A percentile compares a stretch with the other conserved stretches of the same genome.
These are phyloP conservation scores for Tillus elongatus DNA, from an alignment of 2,888 invertebrate species.

Conservation along the genomic window DNA sequence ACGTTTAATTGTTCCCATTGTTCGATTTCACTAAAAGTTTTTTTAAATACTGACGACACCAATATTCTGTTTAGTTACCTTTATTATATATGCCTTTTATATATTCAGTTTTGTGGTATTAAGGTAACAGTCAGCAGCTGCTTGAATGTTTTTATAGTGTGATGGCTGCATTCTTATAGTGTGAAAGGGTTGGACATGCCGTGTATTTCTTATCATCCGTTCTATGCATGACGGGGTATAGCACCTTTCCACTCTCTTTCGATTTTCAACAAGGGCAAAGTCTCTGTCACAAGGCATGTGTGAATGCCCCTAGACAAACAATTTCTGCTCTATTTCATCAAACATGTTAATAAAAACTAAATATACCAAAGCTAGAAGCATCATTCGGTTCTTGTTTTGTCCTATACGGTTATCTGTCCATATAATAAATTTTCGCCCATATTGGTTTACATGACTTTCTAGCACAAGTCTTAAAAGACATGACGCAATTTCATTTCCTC, in stretches of 20 bases:
- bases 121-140: neutral
- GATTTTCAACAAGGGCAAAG: neutral
- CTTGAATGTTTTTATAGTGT: neutral
- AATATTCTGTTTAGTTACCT: neutral
- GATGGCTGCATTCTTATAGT: neutral
- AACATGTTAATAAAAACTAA: neutral
- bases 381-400: neutral
- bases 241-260: neutral
- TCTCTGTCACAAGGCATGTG: neutral
- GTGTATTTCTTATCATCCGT: neutral
- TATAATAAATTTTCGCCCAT: neutral
- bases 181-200: too few relatives aligned
- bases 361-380: neutral
- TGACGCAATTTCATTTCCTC: conserved; percentile 1
- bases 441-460: neutral
- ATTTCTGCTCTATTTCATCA: conserved; percentile 2
- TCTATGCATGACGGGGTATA: neutral
- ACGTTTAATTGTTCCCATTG: neutral
- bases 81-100: neutral
- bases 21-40: conserved; percentile 1
- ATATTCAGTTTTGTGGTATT: neutral
- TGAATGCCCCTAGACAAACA: neutral
- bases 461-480: neutral
- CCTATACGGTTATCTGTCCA: conserved; percentile 1
- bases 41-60: neutral